Base-by-base conservation (phyloP, 2,113 vertebrate genomes). In the Dissostichus mawsoni region DNA sequence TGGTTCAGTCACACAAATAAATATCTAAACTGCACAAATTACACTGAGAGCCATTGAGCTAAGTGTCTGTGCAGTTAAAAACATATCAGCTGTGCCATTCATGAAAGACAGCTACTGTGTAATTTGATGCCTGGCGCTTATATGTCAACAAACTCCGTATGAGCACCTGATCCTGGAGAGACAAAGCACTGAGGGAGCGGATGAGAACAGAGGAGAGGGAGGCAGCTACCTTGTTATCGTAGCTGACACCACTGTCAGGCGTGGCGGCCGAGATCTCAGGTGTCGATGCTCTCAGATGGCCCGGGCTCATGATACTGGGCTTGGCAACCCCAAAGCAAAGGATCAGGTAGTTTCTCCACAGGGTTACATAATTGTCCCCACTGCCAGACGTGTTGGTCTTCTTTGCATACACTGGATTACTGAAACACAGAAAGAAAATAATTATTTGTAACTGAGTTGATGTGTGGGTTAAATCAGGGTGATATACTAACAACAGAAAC, bases 341-440 rank as follows among this genome's bases (percentile, higher is more conserved):
- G 92, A 99, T 99, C 76, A 99, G 95, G 89, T 99, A 99, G 90
- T 99, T 99, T 89, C 98, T 96, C 98, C 98, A 99, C 81, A 99
- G 91, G 18, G 96, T 96, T 65, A 98, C 92, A 25, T 96, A 97
- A 87, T 94, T 96, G 89, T 99, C 98, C 45, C 95, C 95, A 4
- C 95, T 94, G 69, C 96, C 78, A 9, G 96, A 95, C 8, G 95
- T 96, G 89, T 95, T 98, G 61, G 96, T 97, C 95, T 99, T 99
- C 96, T 99, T 99, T 45, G 98, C 96, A 66, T 99, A 97, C 63
- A 98, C 94, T 23, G 97, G 97, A 88, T 96, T 99, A 87, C 98
- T 99, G 87, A 92, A 91, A 41, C 41, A 74, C 1, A 53, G 25
- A 44, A 59, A 47, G 8, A 71, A 62, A 66, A 69, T 47, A 45